Base-by-base conservation (phyloP, 2,113 vertebrate species). In the Catharus fuscescens region DNA sequence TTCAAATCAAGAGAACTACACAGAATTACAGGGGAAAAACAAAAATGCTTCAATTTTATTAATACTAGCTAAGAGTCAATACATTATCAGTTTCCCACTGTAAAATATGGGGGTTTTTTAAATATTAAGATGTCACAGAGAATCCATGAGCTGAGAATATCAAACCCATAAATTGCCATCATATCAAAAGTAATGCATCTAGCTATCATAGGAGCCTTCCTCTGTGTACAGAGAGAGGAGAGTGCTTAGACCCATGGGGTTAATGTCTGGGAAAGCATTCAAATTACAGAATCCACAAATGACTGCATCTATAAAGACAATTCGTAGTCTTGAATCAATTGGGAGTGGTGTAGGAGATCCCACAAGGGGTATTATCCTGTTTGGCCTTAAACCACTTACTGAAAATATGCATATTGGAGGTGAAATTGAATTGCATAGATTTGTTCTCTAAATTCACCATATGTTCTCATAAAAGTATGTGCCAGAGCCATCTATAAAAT, bases 211-310 rank as follows among this genome's bases (percentile, higher is more conserved):
- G 71, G 70, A 95, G 26, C 45, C 82, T 69, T 82, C 53, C 65
- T 67, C 44, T 40, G 64, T 60, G 81, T 86, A 78, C 25, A 72
- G 88, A 90, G 82, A 94, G 65, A 70, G 64, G n/a, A 94, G 42
- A 88, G 44, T 50, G 45, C 60, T 96, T 62, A 87, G 59, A 65
- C 50, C 9, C 15, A 21, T 4, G 8, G 81, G 66, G 78, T 92
- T 92, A 90, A 96, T 83, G 92, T 92, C 93, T 95, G 96, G 95
- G 85, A 92, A 94, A 95, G 61, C 48, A 71, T 50, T 92, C 88
- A 90, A 36, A 93, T 83, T 77, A 65, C 47, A 88, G 77, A 90
- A 95, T 94, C 53, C 69, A 79, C 83, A 88, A 93, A 85, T 70
- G 18, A 86, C 62, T 66, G n/a, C n/a, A n/a, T n/a, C n/a, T n/a